These are phyloP conservation scores for Scaptomyza cyrtandrae DNA, from an alignment of 2,888 invertebrate species.

Conservation along the genomic window DNA sequence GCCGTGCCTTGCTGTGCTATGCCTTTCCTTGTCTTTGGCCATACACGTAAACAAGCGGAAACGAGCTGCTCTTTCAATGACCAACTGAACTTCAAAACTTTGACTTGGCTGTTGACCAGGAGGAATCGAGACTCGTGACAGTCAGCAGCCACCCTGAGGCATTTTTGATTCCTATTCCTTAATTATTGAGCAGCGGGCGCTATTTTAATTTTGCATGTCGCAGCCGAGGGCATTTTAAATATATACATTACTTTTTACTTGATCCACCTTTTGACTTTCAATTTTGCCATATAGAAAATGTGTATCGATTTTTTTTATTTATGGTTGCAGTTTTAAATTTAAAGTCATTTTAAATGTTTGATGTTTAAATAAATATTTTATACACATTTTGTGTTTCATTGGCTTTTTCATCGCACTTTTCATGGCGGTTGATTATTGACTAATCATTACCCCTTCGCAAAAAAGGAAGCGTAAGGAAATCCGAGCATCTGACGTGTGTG, in stretches of 20 bases:
- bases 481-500: constrained; percentile 35
- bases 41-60: constrained; percentile 60
- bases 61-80: constrained; percentile 68
- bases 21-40: constrained; percentile 61
- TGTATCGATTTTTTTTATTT: not conserved
- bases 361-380: too few species aligned
- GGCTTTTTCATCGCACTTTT: too few species aligned
- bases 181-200: constrained; percentile 63
- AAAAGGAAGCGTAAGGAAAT: constrained; percentile 47
- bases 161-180: constrained; percentile 63
- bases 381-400: too few species aligned
- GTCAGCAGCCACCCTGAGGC: constrained; percentile 40
- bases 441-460: too few species aligned
- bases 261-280: constrained; percentile 10
- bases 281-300: not conserved
- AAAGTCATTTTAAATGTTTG: too few species aligned
- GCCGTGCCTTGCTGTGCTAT: constrained; percentile 55
- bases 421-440: too few species aligned
- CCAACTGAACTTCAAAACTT: constrained; percentile 81
- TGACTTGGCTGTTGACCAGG: constrained; percentile 58
- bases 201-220: constrained; percentile 17
- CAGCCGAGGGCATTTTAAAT: constrained; percentile 6
- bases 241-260: constrained; percentile 12
- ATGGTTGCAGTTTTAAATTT: not conserved
- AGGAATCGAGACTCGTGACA: constrained; percentile 7